Percentiles rank a stretch among this genome's conserved stretches.
Evolutionary conservation across 53 echinoderm and acorn worm species (phyloP).

Genomic region (Apostichopus leukothele): DNA sequence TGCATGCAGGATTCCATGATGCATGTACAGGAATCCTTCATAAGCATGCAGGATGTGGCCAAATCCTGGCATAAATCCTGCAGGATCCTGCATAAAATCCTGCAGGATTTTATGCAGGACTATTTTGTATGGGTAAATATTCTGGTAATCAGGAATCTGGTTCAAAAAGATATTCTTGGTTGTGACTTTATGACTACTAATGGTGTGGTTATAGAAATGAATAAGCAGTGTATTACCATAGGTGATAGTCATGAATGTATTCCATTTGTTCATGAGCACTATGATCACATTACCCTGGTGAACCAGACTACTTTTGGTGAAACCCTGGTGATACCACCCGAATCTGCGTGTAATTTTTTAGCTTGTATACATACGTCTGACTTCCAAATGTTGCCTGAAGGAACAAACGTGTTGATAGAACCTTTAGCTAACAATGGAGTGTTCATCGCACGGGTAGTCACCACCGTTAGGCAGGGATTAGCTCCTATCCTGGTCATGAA

Average conservation of each 20-base stretch:
- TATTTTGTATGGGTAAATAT: background rate
- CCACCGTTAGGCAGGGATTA: constrained; percentile 5
- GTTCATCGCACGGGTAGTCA: background rate
- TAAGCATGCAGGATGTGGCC: no score
- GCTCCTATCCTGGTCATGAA: constrained; percentile 1
- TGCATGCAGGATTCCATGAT: no score
- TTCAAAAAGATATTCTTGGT: background rate
- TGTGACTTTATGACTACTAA: background rate
- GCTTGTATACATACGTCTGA: background rate
- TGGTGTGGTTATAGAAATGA: background rate
- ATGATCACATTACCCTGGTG: background rate
- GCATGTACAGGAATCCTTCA: no score
- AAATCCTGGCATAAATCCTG: no score
- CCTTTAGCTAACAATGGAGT: background rate
- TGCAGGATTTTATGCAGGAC: no score
- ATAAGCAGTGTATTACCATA: background rate
- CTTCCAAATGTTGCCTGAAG: background rate
- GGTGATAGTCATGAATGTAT: background rate
- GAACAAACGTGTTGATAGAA: background rate
- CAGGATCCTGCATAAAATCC: no score
- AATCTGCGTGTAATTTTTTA: background rate
- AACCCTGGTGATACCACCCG: background rate
- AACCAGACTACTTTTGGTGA: background rate
- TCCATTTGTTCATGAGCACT: background rate
- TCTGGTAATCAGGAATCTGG: background rate